These are phyloP conservation scores for Hipparchia semele DNA, from an alignment of 2,888 invertebrate species.

Conservation along the genomic window DNA sequence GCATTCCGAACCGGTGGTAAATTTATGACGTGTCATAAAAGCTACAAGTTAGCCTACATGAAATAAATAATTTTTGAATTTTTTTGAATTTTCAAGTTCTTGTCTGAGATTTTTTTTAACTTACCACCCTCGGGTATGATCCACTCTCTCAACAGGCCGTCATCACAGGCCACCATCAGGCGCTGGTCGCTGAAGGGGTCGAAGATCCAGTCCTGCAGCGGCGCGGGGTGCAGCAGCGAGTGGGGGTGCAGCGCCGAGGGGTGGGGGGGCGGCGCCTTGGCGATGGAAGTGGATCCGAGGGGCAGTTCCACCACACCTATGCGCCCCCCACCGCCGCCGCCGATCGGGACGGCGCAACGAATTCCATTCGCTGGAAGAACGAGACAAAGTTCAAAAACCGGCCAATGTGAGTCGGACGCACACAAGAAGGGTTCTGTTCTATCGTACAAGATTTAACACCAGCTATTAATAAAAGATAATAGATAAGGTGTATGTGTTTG, in stretches of 20 bases:
- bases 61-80: no score
- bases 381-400: no score
- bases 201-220: conserved; percentile 96
- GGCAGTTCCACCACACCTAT: conserved; percentile 90
- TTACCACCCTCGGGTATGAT: conserved; percentile 87
- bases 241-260: conserved; percentile 93
- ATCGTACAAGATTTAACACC: no score
- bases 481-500: no score
- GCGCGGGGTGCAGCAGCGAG: conserved; percentile 94
- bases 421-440: no score
- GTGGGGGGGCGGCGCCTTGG: conserved; percentile 76
- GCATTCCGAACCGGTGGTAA: no score
- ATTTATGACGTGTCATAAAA: no score
- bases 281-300: conserved; percentile 52
- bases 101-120: conserved; percentile 20
- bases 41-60: no score
- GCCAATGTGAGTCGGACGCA: no score
- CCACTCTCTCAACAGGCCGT: conserved; percentile 93
- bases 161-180: conserved; percentile 95
- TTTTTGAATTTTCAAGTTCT: no score
- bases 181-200: conserved; percentile 93
- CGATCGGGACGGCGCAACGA: conserved; percentile 94
- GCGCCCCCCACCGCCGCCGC: conserved; percentile 85
- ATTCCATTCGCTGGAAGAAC: conserved; percentile 87
- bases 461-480: no score